Evolutionary conservation across 2,113 vertebrate genomes (phyloP).

Genomic region (Odocoileus hemionus): DNA sequence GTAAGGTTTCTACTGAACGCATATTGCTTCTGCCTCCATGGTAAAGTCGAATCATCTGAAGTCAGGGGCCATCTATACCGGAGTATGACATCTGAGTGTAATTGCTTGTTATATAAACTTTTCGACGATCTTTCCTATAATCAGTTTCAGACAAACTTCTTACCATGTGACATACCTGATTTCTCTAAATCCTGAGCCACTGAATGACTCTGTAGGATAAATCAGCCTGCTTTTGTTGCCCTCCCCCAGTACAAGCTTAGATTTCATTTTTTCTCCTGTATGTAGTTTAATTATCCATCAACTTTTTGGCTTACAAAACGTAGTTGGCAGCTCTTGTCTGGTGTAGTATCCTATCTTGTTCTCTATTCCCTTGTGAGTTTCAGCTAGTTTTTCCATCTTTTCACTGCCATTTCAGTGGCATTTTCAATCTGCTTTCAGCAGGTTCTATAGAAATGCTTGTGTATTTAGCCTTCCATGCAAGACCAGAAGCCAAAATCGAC

Average conservation of each 20-base stretch:
- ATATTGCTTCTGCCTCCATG: background rate
- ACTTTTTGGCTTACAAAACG: background rate
- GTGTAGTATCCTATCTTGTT: background rate
- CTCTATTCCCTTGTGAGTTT: background rate
- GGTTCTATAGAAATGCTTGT: background rate
- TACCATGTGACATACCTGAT: background rate
- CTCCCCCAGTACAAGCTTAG: too few relatives aligned
- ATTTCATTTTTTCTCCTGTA: background rate
- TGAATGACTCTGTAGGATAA: too few relatives aligned
- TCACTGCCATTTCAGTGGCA: background rate
- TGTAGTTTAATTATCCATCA: background rate
- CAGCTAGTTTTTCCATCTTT: background rate
- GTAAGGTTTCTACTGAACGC: background rate
- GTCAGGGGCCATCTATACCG: background rate
- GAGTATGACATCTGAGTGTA: background rate
- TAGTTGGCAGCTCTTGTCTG: background rate
- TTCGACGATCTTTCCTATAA: background rate
- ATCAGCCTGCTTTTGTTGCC: background rate
- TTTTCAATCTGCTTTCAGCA: background rate
- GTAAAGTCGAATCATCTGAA: background rate
- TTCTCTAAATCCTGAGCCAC: background rate
- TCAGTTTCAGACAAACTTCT: background rate
- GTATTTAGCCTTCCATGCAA: background rate
- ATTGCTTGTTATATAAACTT: background rate
- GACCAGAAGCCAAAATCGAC: background rate